Evolutionary conservation across 2,888 invertebrate genomes (phyloP).

Genomic region (Hyles lineata): DNA sequence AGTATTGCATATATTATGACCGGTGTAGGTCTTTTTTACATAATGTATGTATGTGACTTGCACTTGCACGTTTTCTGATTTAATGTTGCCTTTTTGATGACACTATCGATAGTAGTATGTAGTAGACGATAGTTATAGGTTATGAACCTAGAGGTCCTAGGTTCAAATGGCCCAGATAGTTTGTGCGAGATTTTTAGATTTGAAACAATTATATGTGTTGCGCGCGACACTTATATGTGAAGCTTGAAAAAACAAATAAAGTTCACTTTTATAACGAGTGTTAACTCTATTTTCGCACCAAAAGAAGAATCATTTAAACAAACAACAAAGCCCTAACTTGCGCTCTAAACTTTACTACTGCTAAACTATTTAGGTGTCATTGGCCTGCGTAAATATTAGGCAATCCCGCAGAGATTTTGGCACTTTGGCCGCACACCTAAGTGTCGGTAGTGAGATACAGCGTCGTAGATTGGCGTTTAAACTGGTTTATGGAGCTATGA

Average conservation of each 20-base stretch:
- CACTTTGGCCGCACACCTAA: conserved; percentile 42
- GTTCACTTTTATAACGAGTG: background rate
- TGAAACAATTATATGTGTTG: no score
- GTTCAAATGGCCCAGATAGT: no score
- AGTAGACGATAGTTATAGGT: no score
- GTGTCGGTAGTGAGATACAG: conserved; percentile 52
- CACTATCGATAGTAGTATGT: no score
- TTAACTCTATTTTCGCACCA: background rate
- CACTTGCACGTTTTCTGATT: no score
- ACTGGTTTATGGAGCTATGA: conserved; percentile 53
- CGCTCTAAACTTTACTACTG: conserved; percentile 22
- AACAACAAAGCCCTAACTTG: background rate
- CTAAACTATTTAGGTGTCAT: conserved; percentile 24
- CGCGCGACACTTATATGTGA: no score
- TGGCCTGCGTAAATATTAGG: conserved; percentile 26
- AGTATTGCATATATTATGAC: no score
- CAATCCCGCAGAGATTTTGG: conserved; percentile 29
- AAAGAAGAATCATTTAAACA: background rate
- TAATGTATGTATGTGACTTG: background rate
- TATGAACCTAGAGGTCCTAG: no score
- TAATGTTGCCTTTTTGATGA: no score
- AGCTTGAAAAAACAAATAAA: no score
- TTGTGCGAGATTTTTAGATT: no score
- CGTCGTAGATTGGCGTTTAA: conserved; percentile 56
- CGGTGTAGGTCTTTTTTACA: background rate